Percentiles rank a stretch among this genome's conserved stretches.
Conservation (phyloP, 2,888 invertebrate genomes). For the Orthonevra nobilis region DNA sequence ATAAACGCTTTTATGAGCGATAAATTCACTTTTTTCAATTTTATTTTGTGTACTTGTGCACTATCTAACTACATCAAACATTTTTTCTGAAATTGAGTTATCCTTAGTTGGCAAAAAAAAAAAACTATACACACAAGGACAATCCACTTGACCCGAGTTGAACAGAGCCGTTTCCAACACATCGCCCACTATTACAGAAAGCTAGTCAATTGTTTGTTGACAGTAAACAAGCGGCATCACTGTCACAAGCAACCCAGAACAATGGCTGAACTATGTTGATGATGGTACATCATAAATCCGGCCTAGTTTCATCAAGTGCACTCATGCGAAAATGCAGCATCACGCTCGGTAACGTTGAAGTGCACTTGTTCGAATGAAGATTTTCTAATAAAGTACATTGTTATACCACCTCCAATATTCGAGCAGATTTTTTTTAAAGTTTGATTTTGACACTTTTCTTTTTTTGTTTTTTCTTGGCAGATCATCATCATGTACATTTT, state of each 20-base stretch:
- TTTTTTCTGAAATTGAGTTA: slow-evolving; percentile 1
- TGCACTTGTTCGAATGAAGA: slow-evolving; percentile 2
- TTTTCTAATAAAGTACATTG: background rate
- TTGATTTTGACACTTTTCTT: background rate
- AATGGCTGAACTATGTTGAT: background rate
- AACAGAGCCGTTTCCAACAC: slow-evolving; percentile 11
- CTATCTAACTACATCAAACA: too few relatives aligned
- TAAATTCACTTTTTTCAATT: too few relatives aligned
- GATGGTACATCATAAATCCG: slow-evolving; percentile 8
- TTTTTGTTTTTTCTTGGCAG: slow-evolving; percentile 71
- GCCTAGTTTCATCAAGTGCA: slow-evolving; percentile 13
- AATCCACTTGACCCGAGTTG: slow-evolving; percentile 5
- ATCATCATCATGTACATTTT: slow-evolving; percentile 80
- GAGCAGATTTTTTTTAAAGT: background rate
- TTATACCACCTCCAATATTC: too few relatives aligned
- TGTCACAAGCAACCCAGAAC: slow-evolving; percentile 20
- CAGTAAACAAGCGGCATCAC: slow-evolving; percentile 38
- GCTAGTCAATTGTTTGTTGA: slow-evolving; percentile 55
- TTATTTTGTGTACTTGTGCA: too few relatives aligned
- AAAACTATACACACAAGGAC: background rate
- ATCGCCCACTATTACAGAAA: slow-evolving; percentile 17
- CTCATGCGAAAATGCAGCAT: slow-evolving; percentile 5
- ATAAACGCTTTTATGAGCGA: too few relatives aligned
- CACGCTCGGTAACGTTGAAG: background rate
- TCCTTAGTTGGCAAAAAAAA: background rate